Base-by-base conservation (phyloP, 2,888 invertebrate species). In the Alloscopus bannaensis region DNA sequence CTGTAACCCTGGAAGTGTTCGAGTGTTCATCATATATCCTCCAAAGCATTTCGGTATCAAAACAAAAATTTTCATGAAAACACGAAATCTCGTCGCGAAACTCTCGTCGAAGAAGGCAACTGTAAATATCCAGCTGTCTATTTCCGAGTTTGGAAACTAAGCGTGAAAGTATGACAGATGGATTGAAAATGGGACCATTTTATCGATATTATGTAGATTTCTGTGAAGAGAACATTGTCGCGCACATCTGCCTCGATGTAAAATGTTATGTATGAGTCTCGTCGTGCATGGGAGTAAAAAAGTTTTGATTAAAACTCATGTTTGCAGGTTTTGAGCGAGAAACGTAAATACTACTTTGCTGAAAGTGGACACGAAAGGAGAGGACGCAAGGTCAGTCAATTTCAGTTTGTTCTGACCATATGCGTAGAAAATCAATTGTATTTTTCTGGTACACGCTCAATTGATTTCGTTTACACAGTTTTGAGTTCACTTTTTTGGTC, bases 161-260 rank as follows among this genome's bases (percentile, higher is more conserved):
- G 26, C 29, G 47, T 70, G 31, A 60, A 70, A 71, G 47, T 28
- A 50, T 52, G 71, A 62, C 71, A 71, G 71, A 71, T 71, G 71
- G 60, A 62, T 29, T 59, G 42, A 3, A 60, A 60, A 20, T 18
- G 13, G 18, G 18, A 42, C n/a, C n/a, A n/a, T n/a, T n/a, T n/a
- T n/a, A n/a, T n/a, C n/a, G n/a, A n/a, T n/a, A n/a, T n/a, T n/a
- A n/a, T n/a, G n/a, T n/a, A n/a, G n/a, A n/a, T n/a, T n/a, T n/a
- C n/a, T n/a, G n/a, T n/a, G n/a, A n/a, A n/a, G n/a, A n/a, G n/a
- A n/a, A n/a, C n/a, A n/a, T n/a, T n/a, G n/a, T n/a, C n/a, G n/a
- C n/a, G 3, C 18, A 2, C 42, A 42, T 42, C 42, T 42, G 42
- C 42, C 42, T 8, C 18, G 2, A 13, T 36, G n/a, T n/a, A n/a